Conservation (phyloP, 2,888 invertebrate species). For the Gnatocerus cornutus region DNA sequence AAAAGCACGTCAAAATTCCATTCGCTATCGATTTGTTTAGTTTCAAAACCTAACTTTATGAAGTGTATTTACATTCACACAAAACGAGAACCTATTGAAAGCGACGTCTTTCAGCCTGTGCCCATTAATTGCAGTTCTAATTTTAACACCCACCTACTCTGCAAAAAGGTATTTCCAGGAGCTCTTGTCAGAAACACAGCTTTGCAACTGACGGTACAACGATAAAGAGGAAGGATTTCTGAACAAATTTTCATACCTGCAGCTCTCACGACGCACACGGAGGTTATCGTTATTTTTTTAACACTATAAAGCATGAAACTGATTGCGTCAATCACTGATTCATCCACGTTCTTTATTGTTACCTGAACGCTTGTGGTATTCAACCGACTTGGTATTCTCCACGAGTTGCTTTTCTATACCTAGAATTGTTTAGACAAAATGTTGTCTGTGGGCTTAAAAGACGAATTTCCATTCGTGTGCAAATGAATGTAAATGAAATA, state of each 20-base stretch:
- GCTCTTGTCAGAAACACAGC: conserved; percentile 2
- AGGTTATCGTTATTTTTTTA: too few relatives aligned
- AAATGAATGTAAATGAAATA: conserved; percentile 3
- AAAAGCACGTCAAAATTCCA: too few relatives aligned
- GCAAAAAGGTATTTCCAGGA: neutral
- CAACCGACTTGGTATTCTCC: conserved; percentile 19
- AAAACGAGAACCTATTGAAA: conserved; percentile 1
- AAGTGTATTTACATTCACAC: neutral
- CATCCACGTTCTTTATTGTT: neutral
- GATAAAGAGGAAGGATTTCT: too few relatives aligned
- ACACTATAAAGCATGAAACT: neutral
- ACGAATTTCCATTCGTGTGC: neutral
- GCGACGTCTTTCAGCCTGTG: neutral
- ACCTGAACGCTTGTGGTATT: neutral
- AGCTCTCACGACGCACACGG: too few relatives aligned
- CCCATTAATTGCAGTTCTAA: neutral
- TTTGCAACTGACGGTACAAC: neutral
- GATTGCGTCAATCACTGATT: conserved; percentile 12
- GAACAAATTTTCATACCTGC: too few relatives aligned
- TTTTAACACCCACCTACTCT: conserved; percentile 2
- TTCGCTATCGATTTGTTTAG: too few relatives aligned
- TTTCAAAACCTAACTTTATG: too few relatives aligned
- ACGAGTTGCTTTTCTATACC: conserved; percentile 15
- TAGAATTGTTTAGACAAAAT: conserved; percentile 30
- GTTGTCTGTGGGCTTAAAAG: conserved; percentile 15